phyloP scores from a whole-genome alignment of 2,797 vertebrate genomes.

The Aulostomus chinensis region DNA sequence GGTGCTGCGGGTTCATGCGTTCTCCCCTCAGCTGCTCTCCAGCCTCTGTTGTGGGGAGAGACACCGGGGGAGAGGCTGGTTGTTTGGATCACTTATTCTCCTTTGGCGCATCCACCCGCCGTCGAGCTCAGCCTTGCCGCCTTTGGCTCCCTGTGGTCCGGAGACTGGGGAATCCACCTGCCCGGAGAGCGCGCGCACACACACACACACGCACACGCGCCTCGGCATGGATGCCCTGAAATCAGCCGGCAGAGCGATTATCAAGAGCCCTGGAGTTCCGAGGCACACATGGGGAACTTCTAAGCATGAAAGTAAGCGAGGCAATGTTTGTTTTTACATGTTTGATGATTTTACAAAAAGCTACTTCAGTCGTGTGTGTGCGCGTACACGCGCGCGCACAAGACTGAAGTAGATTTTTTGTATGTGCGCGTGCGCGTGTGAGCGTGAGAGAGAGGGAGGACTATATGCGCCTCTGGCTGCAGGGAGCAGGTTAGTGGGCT shows the following conservation, averaged over 20 bases:
- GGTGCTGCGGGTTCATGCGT: conserved; percentile 24
- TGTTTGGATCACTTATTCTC: conserved; percentile 13
- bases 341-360: not conserved
- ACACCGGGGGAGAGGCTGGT: not conserved
- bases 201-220: too few species aligned
- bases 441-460: not conserved
- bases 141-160: conserved; percentile 20
- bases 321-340: too few species aligned
- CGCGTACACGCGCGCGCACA: too few species aligned
- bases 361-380: too few species aligned
- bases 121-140: not conserved
- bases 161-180: conserved; percentile 57
- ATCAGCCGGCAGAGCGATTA: conserved; percentile 89
- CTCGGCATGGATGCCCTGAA: conserved; percentile 87
- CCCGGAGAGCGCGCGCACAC: conserved; percentile 46
- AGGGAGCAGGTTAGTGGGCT: conserved; percentile 7
- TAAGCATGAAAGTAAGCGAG: conserved; percentile 90
- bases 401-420: not conserved
- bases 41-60: conserved; percentile 2
- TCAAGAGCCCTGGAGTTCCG: conserved; percentile 88
- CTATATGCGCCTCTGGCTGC: conserved; percentile 8
- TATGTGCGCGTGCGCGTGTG: too few species aligned
- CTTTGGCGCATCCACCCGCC: not conserved
- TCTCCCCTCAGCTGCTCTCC: conserved; percentile 19
- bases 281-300: conserved; percentile 87